Evolutionary conservation across 2,797 vertebrate species (phyloP).

Genomic region (Protosalanx chinensis): DNA sequence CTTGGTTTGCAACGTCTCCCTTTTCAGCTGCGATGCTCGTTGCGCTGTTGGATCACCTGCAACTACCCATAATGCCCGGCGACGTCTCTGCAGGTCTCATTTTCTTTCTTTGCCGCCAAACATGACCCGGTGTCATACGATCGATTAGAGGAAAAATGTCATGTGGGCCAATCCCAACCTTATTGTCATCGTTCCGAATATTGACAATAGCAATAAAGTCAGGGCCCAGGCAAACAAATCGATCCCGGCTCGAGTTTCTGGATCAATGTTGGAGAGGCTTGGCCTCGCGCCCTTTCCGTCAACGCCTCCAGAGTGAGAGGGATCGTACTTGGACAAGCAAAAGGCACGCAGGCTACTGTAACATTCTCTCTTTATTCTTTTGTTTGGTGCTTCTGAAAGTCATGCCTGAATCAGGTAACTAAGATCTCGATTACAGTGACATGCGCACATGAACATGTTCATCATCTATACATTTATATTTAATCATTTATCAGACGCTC

Average conservation of each 20-base stretch:
- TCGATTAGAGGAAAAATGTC: slow-evolving; percentile 9
- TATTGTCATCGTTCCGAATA: slow-evolving; percentile 21
- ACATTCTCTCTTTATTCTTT: no score
- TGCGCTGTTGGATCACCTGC: not conserved
- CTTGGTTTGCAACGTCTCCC: not conserved
- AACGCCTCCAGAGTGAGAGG: not conserved
- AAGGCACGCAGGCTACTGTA: not conserved
- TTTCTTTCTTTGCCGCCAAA: slow-evolving; percentile 1
- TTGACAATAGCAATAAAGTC: slow-evolving; percentile 22
- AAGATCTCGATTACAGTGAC: no score
- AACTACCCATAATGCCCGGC: slow-evolving; percentile 6
- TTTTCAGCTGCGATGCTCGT: not conserved
- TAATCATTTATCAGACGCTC: no score
- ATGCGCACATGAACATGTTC: no score
- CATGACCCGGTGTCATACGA: not conserved
- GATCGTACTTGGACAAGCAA: not conserved
- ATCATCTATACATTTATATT: no score
- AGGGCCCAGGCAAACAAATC: slow-evolving; percentile 29
- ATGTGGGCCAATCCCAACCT: not conserved
- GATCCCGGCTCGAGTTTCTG: not conserved
- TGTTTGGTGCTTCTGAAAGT: no score
- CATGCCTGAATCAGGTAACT: no score
- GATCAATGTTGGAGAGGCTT: slow-evolving; percentile 32
- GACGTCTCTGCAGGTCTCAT: not conserved
- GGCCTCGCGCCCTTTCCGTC: slow-evolving; percentile 25